Percentiles rank a stretch among this genome's conserved stretches.
Evolutionary conservation across 2,797 vertebrate genomes (phyloP).

Genomic region (Carapus acus): DNA sequence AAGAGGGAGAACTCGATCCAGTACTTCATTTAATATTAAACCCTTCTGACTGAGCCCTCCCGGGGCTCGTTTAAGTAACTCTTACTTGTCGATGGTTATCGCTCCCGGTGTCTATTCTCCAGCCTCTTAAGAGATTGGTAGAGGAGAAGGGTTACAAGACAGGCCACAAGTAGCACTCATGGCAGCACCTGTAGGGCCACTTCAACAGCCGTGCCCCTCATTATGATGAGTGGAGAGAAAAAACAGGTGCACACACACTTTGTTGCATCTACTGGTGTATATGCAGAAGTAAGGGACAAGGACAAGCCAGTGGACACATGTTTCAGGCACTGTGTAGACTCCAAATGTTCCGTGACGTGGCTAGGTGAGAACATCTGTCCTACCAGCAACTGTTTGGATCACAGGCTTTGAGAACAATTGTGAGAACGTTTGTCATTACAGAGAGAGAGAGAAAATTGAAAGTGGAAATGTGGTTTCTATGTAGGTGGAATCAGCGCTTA

Average conservation of each 20-base stretch:
- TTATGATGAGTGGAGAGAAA: slow-evolving; percentile 24
- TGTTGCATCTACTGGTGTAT: no score
- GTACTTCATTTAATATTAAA: slow-evolving; percentile 66
- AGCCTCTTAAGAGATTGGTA: slow-evolving; percentile 31
- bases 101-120: slow-evolving; percentile 39
- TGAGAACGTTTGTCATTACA: neutral
- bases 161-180: slow-evolving; percentile 26
- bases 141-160: slow-evolving; percentile 26
- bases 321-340: no score
- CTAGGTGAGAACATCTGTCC: slow-evolving; percentile 32
- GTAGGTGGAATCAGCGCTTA: no score
- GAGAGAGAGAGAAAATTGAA: no score
- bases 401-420: neutral
- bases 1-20: slow-evolving; percentile 57
- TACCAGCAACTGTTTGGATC: slow-evolving; percentile 17
- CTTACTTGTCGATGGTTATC: slow-evolving; percentile 50
- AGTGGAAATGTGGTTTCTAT: no score
- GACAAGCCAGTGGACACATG: no score
- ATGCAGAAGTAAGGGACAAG: no score
- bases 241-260: slow-evolving; percentile 1
- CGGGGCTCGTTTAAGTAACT: slow-evolving; percentile 67
- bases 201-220: slow-evolving; percentile 30
- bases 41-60: slow-evolving; percentile 52
- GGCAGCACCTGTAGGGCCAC: slow-evolving; percentile 40
- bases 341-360: slow-evolving; percentile 9